Conservation (phyloP, 2,888 invertebrate species). For the Drosophila kanekoi region DNA sequence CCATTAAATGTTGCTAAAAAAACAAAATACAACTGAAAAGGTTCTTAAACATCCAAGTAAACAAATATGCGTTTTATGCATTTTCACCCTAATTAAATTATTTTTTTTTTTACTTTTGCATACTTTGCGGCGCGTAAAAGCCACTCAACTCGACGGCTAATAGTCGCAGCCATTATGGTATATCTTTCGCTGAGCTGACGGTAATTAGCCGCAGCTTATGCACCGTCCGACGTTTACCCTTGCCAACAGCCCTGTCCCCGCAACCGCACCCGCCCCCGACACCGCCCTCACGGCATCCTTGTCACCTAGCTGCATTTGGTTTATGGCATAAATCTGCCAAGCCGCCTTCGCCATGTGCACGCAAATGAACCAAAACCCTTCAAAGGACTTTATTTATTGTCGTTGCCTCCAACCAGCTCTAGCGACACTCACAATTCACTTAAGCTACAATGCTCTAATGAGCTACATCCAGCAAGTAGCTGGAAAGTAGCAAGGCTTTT, state of each 20-base stretch:
- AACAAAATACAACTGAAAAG: background rate
- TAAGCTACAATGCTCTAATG: conserved; percentile 40
- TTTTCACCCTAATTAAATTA: conserved; percentile 29
- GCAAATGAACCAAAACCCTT: conserved; percentile 63
- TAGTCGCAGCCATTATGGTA: conserved; percentile 58
- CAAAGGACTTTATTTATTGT: conserved; percentile 43
- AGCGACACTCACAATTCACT: conserved; percentile 33
- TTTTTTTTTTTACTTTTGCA: conserved; percentile 28
- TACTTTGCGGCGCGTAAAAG: conserved; percentile 29
- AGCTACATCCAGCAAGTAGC: conserved; percentile 35
- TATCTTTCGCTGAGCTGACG: conserved; percentile 47
- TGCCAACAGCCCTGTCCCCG: too few species aligned
- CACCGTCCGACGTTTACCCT: conserved; percentile 7
- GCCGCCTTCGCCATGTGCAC: conserved; percentile 26
- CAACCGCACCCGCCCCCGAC: background rate
- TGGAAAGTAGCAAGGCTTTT: conserved; percentile 10
- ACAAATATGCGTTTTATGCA: conserved; percentile 13
- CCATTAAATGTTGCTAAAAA: background rate
- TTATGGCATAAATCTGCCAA: conserved; percentile 34
- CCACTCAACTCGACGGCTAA: conserved; percentile 44
- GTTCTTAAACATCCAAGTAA: background rate
- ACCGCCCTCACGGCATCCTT: background rate
- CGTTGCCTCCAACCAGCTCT: conserved; percentile 4
- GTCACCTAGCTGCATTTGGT: conserved; percentile 26
- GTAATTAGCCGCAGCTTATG: conserved; percentile 70